Base-by-base conservation (phyloP, 2,888 invertebrate genomes). In the Quadroppia sp. region DNA sequence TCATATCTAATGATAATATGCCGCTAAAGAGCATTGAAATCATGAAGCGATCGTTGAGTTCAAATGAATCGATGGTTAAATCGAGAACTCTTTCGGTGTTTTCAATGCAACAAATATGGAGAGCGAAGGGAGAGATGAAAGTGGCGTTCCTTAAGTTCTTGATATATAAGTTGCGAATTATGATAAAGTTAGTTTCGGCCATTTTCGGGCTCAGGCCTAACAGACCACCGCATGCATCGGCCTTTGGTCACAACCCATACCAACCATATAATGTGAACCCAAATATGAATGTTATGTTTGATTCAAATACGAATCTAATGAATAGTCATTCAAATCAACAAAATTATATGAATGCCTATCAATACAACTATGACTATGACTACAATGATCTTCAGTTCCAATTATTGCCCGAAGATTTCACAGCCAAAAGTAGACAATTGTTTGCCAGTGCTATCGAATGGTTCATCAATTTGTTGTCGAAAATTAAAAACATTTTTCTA, bases 111-210 rank as follows among this genome's bases (percentile, higher is more conserved):
- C 40, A 42, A 13, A 13, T 15, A 2, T 67, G 67, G 67, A 67
- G 2, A 4, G 67, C 67, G 1, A 42, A 67, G n/a, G 67, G 67
- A 20, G 67, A 67, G 25, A 36, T 67, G 23, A 67, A 67, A 40
- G 40, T 67, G 20, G 67, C 67, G 1, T 40, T 67, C 40, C 67
- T 67, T 20, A 67, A 67, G 67, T 67, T 67, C 15, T 23, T 15
- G 11, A 67, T 67, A 3, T 67, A 23, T 13, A 67, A 67, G 36
- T 15, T 67, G 1, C 1, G 42, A 9, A 67, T 67, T 23, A 20
- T 67, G 20, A 67, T 67, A 15, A 36, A 40, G 40, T 42, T 67
- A 20, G 32, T 67, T 15, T 36, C 67, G 15, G 40, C 23, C 13
- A 40, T 67, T 2, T 67, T 67, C 23, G 67, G 67, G 1, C 20